Conservation (phyloP, 2,888 invertebrate genomes). For the Scelioninae gen. 1 region DNA sequence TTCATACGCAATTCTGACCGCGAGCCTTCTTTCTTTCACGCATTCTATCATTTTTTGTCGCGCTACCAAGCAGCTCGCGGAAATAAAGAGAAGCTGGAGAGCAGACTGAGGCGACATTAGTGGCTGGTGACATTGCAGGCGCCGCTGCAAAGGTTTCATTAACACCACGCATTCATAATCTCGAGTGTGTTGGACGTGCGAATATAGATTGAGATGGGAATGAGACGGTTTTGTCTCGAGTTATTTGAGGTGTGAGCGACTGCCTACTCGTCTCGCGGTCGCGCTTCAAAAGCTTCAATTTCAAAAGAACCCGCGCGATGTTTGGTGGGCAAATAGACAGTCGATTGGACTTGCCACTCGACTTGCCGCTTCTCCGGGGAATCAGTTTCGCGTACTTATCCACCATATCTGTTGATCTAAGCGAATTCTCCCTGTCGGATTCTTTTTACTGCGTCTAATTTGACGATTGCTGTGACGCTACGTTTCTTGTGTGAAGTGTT, state of each 20-base stretch:
- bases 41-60: conserved; percentile 68
- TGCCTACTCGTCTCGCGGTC: conserved; percentile 62
- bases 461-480: conserved; percentile 47
- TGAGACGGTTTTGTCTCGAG: conserved; percentile 82
- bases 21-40: conserved; percentile 65
- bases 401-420: conserved; percentile 80
- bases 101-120: conserved; percentile 47
- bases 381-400: conserved; percentile 21
- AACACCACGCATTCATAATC: conserved; percentile 84
- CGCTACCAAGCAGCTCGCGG: conserved; percentile 66
- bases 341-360: conserved; percentile 76
- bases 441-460: conserved; percentile 66
- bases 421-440: conserved; percentile 77
- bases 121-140: conserved; percentile 60
- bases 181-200: conserved; percentile 84
- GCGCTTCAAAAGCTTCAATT: conserved; percentile 77
- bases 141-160: conserved; percentile 83
- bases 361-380: conserved; percentile 46
- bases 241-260: conserved; percentile 79
- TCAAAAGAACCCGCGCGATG: too few relatives aligned
- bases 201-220: conserved; percentile 85
- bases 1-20: conserved; percentile 67
- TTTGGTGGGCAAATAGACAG: conserved; percentile 81
- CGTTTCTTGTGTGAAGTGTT: conserved; percentile 6
- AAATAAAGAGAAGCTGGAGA: conserved; percentile 49